A percentile compares a stretch with the other conserved stretches of the same genome.
These are phyloP conservation scores for Protosalanx chinensis DNA, from an alignment of 2,797 vertebrate species.

Conservation along the genomic window DNA sequence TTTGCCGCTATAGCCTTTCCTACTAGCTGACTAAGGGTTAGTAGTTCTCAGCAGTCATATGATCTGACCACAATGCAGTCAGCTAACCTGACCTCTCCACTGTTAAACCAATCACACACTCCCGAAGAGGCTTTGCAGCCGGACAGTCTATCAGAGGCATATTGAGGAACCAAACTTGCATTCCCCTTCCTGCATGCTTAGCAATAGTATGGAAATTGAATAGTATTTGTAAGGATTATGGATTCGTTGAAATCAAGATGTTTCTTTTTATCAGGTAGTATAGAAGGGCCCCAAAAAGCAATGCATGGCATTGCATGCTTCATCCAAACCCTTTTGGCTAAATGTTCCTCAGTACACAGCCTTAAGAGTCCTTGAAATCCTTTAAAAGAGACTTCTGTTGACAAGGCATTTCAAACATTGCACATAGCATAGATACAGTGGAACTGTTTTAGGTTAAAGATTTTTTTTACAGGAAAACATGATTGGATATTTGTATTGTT, in stretches of 20 bases:
- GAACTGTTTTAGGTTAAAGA: background rate
- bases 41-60: background rate
- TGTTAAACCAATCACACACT: constrained; percentile 4
- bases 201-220: background rate
- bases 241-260: background rate
- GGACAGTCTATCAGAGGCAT: background rate
- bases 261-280: background rate
- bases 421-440: constrained; percentile 1
- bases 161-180: background rate
- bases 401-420: constrained; percentile 6
- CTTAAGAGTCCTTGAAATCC: constrained; percentile 45
- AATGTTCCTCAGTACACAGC: constrained; percentile 25
- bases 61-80: constrained; percentile 18
- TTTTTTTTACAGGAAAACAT: constrained; percentile 13
- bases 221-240: background rate
- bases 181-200: background rate
- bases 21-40: constrained; percentile 9
- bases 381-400: constrained; percentile 1
- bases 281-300: background rate
- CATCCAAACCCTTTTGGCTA: background rate
- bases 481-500: constrained; percentile 7
- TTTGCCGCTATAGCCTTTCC: background rate
- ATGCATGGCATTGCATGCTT: background rate
- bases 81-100: constrained; percentile 30
- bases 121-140: background rate